Base-by-base conservation (phyloP, 2,113 vertebrate species). In the Ptilonorhynchus violaceus region DNA sequence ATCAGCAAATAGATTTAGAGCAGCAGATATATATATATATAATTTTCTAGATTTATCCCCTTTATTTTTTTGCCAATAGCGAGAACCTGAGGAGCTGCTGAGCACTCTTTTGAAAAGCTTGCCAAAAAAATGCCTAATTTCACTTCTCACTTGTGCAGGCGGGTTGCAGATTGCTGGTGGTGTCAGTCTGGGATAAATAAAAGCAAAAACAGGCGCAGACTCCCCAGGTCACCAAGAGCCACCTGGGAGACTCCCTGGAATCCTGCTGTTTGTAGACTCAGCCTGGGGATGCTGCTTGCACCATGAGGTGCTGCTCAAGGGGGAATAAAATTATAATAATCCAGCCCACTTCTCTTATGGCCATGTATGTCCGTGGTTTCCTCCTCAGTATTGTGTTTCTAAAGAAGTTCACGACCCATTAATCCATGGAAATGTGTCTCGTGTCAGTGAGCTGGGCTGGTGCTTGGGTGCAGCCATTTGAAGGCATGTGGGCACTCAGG, bases 41-140 rank as follows among this genome's bases (percentile, higher is more conserved):
- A 59, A 96, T 83, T 97, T 88, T 90, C 88, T 85, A 60, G 82
- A 63, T 94, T 80, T 85, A 93, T 58, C 85, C 82, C 75, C 82
- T 95, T 94, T 94, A 76, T 88, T 93, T 96, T 95, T 88, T 88
- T 94, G 94, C 92, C 90, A 93, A 85, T 50, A 83, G 84, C 0
- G 0, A 86, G 89, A 76, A 86, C 42, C 50, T 67, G 39, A 41
- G 42, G 87, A 89, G 88, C 73, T 94, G 94, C 77, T 2, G 62
- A 89, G 83, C 3, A 1, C 77, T 91, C 81, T 91, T 95, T 95
- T 96, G 96, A 94, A 93, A 95, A 91, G 41, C 44, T 64, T 89
- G 94, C 93, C 95, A 92, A 87, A 79, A 73, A 89, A 69, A 15
- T 1, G 49, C 83, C 87, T 77, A 9, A 73, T 91, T 92, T 77